Base-by-base conservation (phyloP, 2,888 invertebrate species). In the Pseudococcus longispinus region DNA sequence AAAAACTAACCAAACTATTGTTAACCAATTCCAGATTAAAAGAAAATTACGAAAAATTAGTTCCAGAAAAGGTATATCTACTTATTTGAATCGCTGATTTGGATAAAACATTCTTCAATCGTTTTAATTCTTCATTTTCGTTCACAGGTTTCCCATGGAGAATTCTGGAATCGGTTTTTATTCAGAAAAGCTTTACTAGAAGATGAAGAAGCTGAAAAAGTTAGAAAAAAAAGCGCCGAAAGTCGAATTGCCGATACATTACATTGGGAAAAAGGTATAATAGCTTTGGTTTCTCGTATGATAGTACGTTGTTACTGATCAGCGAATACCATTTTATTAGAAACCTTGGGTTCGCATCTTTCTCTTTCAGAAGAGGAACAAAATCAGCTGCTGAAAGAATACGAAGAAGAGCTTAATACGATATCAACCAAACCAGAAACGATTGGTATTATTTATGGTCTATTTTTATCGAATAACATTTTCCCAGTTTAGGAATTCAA, bases 121-220 rank as follows among this genome's bases (percentile, higher is more conserved):
- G 26, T 82, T 83, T 8, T 83, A 2, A 83, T 83, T 13, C 3
- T 26, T 32, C 0, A 6, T 46, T 77, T 26, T 87, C 86, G 87
- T 88, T 88, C 32, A n/a, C 88, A 92, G 92, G 94, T 96, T 20
- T 92, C 94, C 1, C 94, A 95, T 89, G 93, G 94, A 26, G 92
- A 94, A 88, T 96, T 96, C 91, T 96, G 96, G 96, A 94, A 95
- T 90, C 92, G 96, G 83, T 96, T 96, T 90, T 92, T 96, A 89
- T 96, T 95, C 91, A 94, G 95, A 90, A 94, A 95, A 90, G 95
- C 95, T n/a, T 91, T 95, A 82, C 91, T 96, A 1, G 94, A 95
- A 89, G 94, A 95, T 90, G 93, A 94, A 2, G 92, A 96, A 89
- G 94, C 95, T 9, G 93, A 94, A 44, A 93, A 93, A 88, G 92